Evolutionary conservation across 1,140 invertebrate genomes (phyloP).

Genomic region (Gryllus bimaculatus): DNA sequence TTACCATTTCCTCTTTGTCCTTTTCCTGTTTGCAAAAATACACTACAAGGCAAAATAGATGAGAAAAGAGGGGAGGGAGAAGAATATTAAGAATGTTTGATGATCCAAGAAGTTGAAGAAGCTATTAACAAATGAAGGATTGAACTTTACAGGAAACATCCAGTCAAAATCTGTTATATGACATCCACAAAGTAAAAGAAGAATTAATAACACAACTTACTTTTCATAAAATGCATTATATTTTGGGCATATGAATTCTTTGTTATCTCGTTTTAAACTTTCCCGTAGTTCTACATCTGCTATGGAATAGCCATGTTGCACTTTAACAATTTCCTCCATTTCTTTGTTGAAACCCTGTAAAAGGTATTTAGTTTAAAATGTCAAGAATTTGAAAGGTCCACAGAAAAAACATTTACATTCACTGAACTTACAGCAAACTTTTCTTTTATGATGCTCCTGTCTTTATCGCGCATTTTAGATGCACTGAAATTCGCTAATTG

Average conservation of each 20-base stretch:
- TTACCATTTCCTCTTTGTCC: too few relatives aligned
- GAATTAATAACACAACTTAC: conserved; percentile 34
- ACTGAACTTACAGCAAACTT: conserved; percentile 68
- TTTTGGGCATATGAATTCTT: conserved; percentile 71
- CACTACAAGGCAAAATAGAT: too few relatives aligned
- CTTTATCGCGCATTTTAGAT: conserved; percentile 77
- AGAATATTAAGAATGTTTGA: too few relatives aligned
- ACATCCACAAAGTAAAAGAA: too few relatives aligned
- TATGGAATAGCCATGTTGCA: conserved; percentile 85
- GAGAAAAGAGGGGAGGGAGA: too few relatives aligned
- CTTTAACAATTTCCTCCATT: conserved; percentile 76
- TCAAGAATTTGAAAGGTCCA: not conserved
- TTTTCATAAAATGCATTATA: conserved; percentile 71
- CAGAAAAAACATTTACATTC: not conserved
- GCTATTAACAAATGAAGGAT: too few relatives aligned
- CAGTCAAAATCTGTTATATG: too few relatives aligned
- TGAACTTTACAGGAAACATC: too few relatives aligned
- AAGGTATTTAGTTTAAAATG: not conserved
- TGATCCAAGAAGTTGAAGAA: too few relatives aligned
- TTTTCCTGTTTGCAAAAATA: too few relatives aligned
- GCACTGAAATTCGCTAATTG: conserved; percentile 43
- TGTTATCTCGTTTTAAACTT: conserved; percentile 73
- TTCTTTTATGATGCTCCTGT: conserved; percentile 86
- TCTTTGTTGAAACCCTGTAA: conserved; percentile 85
- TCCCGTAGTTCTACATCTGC: conserved; percentile 82